Base-by-base conservation (phyloP, 2,888 invertebrate genomes). In the Trissolcus brochymenae region DNA sequence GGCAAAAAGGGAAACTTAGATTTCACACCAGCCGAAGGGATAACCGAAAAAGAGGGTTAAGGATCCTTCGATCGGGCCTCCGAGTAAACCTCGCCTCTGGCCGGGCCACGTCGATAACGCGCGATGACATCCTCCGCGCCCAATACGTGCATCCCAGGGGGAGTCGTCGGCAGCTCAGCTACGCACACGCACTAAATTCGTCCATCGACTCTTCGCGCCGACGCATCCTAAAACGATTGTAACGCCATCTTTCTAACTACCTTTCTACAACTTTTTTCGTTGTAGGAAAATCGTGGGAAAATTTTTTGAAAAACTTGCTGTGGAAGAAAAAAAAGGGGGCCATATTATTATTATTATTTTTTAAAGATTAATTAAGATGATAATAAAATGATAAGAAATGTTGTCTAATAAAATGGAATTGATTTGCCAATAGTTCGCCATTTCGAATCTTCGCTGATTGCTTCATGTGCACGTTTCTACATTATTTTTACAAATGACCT, bases 101-200 rank as follows among this genome's bases (percentile, higher is more conserved):
- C 78, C 75, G 51, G 78, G 71, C 68, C 68, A 57, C 79, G 79
- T 76, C 79, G 66, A 79, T 76, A 79, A 73, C 79, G 79, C 78
- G 71, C 78, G 74, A 74, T 73, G 74, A 74, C 78, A 66, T 73
- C 74, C 68, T 70, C 51, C 25, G 13, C 70, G 35, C 53, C 56
- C 49, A 43, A 9, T 53, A 64, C 60, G 64, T 72, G 62, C 67
- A 72, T 59, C 67, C 61, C 11, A 65, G 50, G 55, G 56, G 35
- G 70, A 14, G 14, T 46, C 49, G 35, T 64, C 55, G 53, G 54
- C 55, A 59, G 53, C 43, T 50, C 62, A 64, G 56, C 35, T 68
- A 64, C 76, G 64, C 61, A 59, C 55, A 73, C 64, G 73, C 76
- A 76, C 61, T 70, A 76, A 68, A 75, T 75, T 75, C 64, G 59